Percentiles rank a stretch among this genome's conserved stretches.
phyloP scores from a whole-genome alignment of 2,113 vertebrate species.

The Prolemur simus region DNA sequence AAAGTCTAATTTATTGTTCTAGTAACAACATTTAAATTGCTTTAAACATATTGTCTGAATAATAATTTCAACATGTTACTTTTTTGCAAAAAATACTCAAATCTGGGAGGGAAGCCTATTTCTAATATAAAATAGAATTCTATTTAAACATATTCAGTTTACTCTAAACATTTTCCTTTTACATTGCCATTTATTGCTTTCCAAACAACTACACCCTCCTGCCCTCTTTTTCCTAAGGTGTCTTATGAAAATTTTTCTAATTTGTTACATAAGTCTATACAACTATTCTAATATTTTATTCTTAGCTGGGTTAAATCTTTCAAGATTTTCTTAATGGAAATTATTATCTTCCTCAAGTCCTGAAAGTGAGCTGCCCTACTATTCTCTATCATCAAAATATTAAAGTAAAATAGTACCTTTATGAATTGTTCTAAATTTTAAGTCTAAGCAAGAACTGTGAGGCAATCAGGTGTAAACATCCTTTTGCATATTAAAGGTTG shows the following conservation, averaged over 20 bases:
- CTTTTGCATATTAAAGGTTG: conserved; percentile 18
- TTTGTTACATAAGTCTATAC: neutral
- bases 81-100: neutral
- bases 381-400: conserved; percentile 22
- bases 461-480: neutral
- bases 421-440: conserved; percentile 13
- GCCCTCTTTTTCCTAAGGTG: neutral
- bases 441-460: conserved; percentile 12
- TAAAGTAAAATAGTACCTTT: conserved; percentile 23
- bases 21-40: conserved; percentile 24
- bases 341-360: neutral
- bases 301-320: neutral
- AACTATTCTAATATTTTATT: conserved; percentile 25
- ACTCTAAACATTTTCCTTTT: neutral
- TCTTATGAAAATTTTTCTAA: neutral
- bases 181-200: neutral
- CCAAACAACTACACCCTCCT: neutral
- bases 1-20: conserved; percentile 61
- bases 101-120: conserved; percentile 24
- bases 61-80: neutral
- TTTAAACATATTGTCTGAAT: neutral
- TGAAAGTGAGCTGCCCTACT: conserved; percentile 5
- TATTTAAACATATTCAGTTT: conserved; percentile 10
- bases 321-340: conserved; percentile 18
- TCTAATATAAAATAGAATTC: neutral